Base-by-base conservation (phyloP, 1,140 invertebrate species). In the Frieseomelitta varia region DNA sequence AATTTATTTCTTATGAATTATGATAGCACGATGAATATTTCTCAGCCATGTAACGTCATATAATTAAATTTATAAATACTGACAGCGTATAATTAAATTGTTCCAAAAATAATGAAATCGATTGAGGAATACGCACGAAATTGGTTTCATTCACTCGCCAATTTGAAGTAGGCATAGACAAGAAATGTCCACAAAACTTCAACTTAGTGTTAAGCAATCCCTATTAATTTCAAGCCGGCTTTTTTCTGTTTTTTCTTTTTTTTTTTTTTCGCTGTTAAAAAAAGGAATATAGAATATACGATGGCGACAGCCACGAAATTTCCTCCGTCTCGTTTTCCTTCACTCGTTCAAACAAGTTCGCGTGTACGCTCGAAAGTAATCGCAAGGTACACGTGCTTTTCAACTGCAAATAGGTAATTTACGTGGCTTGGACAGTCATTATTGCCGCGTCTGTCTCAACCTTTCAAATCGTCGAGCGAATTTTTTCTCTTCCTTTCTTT, bases 191-290 rank as follows among this genome's bases (percentile, higher is more conserved):
- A 2, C 30, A 30, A 30, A 30, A 1, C 30, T 30, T 30, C n/a
- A n/a, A n/a, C n/a, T n/a, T n/a, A n/a, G 30, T 30, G 68, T 68
- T 53, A 39, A 79, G 77, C n/a, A 79, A 79, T 17, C 11, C 3
- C 56, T 39, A 39, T 79, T 34, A 27, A 55, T 53, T 53, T 79
- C n/a, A 1, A 68, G 19, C 27, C 47, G 21, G 4, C 10, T 63
- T 63, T 34, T 65, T 79, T 19, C 30, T 75, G 39, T 47, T 10
- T 47, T 8, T 47, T 47, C 8, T 47, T 47, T 47, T 47, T 47
- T 47, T 8, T 47, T 47, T 8, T 47, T 47, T 47, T 47, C 8
- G 0, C 39, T 47, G 6, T 47, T 47, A 2, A 8, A 74, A 56
- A 19, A 34, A n/a, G 24, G 15, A 39, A n/a, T 14, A 56, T 39